Evolutionary conservation across 2,113 vertebrate species (phyloP).

Genomic region (Tetrax tetrax): DNA sequence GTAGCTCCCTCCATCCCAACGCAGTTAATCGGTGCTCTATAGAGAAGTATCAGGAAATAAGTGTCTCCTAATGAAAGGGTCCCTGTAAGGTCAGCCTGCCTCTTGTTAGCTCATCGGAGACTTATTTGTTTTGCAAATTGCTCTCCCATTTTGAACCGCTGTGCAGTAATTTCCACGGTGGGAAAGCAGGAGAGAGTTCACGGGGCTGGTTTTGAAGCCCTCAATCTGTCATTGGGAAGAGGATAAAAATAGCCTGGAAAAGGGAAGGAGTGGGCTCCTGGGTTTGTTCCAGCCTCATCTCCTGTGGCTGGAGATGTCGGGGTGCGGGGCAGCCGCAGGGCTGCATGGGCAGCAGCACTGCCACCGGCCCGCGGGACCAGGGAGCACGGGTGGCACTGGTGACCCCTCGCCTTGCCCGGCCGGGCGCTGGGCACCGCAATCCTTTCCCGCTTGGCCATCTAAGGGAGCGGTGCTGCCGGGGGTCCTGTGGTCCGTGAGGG

Average conservation of each 20-base stretch:
- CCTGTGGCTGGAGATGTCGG: rapidly evolving
- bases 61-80: conserved; percentile 68
- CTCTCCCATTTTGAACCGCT: conserved; percentile 39
- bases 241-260: conserved; percentile 29
- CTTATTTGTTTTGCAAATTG: conserved; percentile 75
- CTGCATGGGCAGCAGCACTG: not conserved
- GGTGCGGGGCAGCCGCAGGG: not conserved
- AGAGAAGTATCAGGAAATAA: conserved; percentile 27
- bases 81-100: conserved; percentile 62
- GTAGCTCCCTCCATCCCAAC: conserved; percentile 26
- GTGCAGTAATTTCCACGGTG: conserved; percentile 48
- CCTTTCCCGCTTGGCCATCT: not conserved
- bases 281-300: not conserved
- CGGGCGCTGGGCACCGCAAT: not conserved
- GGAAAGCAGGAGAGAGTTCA: conserved; percentile 46
- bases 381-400: not conserved
- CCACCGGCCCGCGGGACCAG: rapidly evolving
- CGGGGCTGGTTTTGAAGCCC: conserved; percentile 35
- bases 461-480: rapidly evolving
- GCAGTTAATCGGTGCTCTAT: conserved; percentile 52
- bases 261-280: not conserved
- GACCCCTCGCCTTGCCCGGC: not conserved
- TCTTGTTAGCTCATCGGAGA: conserved; percentile 60
- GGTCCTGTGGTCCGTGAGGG: rapidly evolving
- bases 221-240: conserved; percentile 39